Evolutionary conservation across 2,797 vertebrate species (phyloP).

Genomic region (Paratrypauchen microcephalus): DNA sequence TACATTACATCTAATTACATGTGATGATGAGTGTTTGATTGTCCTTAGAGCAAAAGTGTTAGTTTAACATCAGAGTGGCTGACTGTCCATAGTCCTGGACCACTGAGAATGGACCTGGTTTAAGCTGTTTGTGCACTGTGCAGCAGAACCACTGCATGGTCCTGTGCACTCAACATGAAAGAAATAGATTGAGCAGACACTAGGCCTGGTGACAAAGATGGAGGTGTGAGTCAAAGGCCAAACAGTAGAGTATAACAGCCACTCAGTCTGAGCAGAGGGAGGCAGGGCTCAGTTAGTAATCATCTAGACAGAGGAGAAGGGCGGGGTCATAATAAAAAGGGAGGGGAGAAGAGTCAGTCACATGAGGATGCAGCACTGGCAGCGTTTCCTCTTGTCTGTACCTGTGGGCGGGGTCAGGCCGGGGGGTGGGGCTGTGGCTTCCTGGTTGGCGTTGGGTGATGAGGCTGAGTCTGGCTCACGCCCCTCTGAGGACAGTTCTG

Average conservation of each 20-base stretch:
- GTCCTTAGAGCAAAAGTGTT: slow-evolving; percentile 35
- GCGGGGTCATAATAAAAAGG: slow-evolving; percentile 66
- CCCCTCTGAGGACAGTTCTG: slow-evolving; percentile 94
- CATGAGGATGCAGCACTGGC: slow-evolving; percentile 99
- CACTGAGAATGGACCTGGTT: slow-evolving; percentile 32
- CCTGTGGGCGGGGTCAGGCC: slow-evolving; percentile 82
- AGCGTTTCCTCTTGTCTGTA: slow-evolving; percentile 94
- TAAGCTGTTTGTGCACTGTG: slow-evolving; percentile 28
- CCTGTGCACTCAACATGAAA: slow-evolving; percentile 16
- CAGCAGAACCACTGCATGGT: slow-evolving; percentile 24
- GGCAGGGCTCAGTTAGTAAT: slow-evolving; percentile 86
- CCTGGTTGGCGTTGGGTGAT: slow-evolving; percentile 59
- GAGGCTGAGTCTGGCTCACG: slow-evolving; percentile 85
- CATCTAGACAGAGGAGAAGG: slow-evolving; percentile 78
- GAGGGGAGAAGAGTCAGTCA: slow-evolving; percentile 81
- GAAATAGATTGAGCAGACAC: slow-evolving; percentile 10
- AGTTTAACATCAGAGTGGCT: slow-evolving; percentile 32
- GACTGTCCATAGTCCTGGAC: slow-evolving; percentile 50
- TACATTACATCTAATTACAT: neutral
- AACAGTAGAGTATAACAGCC: slow-evolving; percentile 67
- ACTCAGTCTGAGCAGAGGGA: slow-evolving; percentile 82
- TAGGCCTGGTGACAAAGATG: slow-evolving; percentile 32
- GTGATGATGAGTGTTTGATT: slow-evolving; percentile 42
- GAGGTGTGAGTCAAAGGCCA: slow-evolving; percentile 61
- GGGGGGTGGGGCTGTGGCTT: slow-evolving; percentile 64